Evolutionary conservation across 2,888 invertebrate species (phyloP), one percentile per base, ranked within the genome.

Genomic region (Chaetoderma sp.): DNA sequence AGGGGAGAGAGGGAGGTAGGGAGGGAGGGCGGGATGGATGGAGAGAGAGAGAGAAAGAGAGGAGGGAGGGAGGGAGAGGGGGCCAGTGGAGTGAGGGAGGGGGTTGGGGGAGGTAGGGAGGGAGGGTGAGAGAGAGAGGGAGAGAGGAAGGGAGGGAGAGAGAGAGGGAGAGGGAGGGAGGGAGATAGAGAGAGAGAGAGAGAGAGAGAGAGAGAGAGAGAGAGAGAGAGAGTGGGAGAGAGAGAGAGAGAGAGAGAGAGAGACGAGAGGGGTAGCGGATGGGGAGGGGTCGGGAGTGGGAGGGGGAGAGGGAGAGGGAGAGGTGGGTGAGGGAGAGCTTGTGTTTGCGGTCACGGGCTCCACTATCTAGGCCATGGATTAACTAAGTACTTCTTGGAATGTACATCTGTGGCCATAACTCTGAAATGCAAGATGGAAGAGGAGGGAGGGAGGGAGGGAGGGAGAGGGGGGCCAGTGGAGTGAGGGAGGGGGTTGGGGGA

Each of bases 281-380:
- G 93, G 1, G 27, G 85, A 91, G 32, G 87, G 92, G 6, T 75
- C 89, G 90, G 63, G 90, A 92, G 70, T 91, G 91, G 75, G 89
- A 89, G 21, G 72, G 89, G 30, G 83, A 89, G 10, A 86, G 93
- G 58, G 89, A 90, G 62, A 91, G 91, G 80, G 90, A 78, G 92
- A 93, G 85, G 88, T 76, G 85, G 91, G 1, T 91, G 93, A 28
- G 90, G 10, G 32, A 39, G 33, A 28, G 21, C 23, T 42, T 18
- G 27, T 16, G 10, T 27, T 28, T 39, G 32, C 18, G 23, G n/a
- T 47, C 32, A 33, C 21, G 18, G 33, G 25, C 21, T 27, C n/a
- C n/a, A n/a, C n/a, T 30, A 33, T 21, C 55, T 8, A 16, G n/a
- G 5, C 5, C 21, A 32, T 13, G 32, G 32, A 27, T 23, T 16